phyloP scores from a whole-genome alignment of 2,888 invertebrate genomes.

The Xylota segnis region DNA sequence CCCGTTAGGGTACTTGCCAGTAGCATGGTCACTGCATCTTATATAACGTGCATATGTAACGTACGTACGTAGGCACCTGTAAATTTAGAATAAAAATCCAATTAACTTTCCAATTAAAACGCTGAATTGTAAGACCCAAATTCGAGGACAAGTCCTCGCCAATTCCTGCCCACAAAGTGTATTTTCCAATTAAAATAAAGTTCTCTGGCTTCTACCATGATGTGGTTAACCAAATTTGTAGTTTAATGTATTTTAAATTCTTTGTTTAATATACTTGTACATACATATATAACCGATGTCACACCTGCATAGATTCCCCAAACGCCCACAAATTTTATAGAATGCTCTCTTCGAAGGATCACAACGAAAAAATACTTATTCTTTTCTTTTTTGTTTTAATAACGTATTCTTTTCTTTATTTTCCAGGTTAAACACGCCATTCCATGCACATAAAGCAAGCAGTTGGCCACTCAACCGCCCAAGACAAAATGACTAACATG shows the following conservation, averaged over 20 bases:
- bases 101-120: constrained; percentile 38
- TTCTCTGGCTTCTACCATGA: constrained; percentile 20
- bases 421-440: constrained; percentile 58
- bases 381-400: constrained; percentile 45
- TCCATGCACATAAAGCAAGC: constrained; percentile 43
- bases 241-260: no score
- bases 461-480: constrained; percentile 62
- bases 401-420: constrained; percentile 57
- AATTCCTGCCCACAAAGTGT: not conserved
- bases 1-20: no score
- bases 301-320: constrained; percentile 49
- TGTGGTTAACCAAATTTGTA: constrained; percentile 27
- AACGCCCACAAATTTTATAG: not conserved
- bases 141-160: constrained; percentile 9
- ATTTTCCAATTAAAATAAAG: constrained; percentile 48
- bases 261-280: not conserved
- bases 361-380: constrained; percentile 34
- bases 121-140: constrained; percentile 20
- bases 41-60: no score
- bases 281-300: constrained; percentile 40
- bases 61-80: no score
- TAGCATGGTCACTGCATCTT: no score
- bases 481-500: constrained; percentile 80
- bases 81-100: not conserved
- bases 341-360: constrained; percentile 20